These are phyloP conservation scores for Ascaphus truei DNA, from an alignment of 2,113 vertebrate species.

Conservation along the genomic window DNA sequence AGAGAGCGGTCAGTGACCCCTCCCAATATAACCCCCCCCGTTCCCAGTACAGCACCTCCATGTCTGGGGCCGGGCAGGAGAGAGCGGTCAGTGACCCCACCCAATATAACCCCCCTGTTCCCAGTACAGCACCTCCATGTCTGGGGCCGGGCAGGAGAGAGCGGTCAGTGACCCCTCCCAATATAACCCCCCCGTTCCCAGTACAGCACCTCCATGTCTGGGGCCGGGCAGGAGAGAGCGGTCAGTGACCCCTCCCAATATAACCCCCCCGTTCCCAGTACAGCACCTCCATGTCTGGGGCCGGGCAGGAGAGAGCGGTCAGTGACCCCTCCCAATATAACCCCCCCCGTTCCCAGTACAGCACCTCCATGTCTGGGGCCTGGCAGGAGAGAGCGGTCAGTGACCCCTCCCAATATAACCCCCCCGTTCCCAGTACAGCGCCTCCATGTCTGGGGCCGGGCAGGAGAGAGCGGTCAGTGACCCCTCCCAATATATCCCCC, in stretches of 20 bases:
- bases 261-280: conserved; percentile 55
- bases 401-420: no score
- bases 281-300: conserved; percentile 73
- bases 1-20: background rate
- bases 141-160: no score
- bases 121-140: no score
- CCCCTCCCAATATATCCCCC: no score
- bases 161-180: background rate
- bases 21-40: background rate
- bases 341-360: conserved; percentile 60
- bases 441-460: conserved; percentile 67
- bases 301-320: background rate
- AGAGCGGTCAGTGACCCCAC: background rate
- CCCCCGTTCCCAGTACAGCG: conserved; percentile 63
- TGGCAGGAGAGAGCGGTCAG: background rate
- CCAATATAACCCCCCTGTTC: no score
- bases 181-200: conserved; percentile 42
- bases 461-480: background rate
- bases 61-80: conserved; percentile 49
- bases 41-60: conserved; percentile 75
- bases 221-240: background rate
- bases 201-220: conserved; percentile 79
- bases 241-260: background rate
- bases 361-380: conserved; percentile 69
- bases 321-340: no score